Base-by-base conservation (phyloP, 2,888 invertebrate species). In the Drosophila nr. perissopoda region DNA sequence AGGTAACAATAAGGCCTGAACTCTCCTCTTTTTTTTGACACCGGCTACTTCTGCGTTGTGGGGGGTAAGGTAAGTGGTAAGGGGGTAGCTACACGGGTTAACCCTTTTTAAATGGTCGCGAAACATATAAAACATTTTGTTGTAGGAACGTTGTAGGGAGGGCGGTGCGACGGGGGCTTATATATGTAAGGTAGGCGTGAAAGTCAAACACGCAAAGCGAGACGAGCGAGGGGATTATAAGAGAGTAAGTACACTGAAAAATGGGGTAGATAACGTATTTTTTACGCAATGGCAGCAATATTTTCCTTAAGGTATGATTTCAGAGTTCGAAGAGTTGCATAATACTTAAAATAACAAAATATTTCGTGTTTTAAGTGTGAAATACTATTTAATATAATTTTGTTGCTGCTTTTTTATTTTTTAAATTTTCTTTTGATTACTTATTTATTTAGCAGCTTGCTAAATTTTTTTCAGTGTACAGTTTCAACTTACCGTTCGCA, bases 401-500 rank as follows among this genome's bases (percentile, higher is more conserved):
- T 4, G 21, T 8, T 25, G 45, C 8, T 2, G 21, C 8, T 16
- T 16, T 42, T 27, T 10, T 6, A 18, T 27, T 49, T 18, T 51
- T 51, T 51, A 6, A 3, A 0, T 29, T 29, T 7, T 1, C 3
- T n/a, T 29, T 7, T 51, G 18, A 29, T 31, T n/a, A 5, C 11
- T 1, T 42, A 42, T 11, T 25, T 45, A 16, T 45, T 8, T 8
- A 21, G 11, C 42, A 21, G 11, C 40, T 11, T 21, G 11, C 11
- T 21, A 1, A 0, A 2, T 5, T 56, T 57, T 42, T 16, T 31
- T n/a, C 4, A 42, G 57, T 57, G 21, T 18, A 42, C 27, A 6
- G 62, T 64, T 69, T 69, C 57, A 75, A 82, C 90, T 83, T 83
- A 89, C 87, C 88, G 85, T 76, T 69, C 64, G 78, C 73, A 83